phyloP scores from a whole-genome alignment of 2,113 vertebrate genomes.

The Cisticola juncidis region DNA sequence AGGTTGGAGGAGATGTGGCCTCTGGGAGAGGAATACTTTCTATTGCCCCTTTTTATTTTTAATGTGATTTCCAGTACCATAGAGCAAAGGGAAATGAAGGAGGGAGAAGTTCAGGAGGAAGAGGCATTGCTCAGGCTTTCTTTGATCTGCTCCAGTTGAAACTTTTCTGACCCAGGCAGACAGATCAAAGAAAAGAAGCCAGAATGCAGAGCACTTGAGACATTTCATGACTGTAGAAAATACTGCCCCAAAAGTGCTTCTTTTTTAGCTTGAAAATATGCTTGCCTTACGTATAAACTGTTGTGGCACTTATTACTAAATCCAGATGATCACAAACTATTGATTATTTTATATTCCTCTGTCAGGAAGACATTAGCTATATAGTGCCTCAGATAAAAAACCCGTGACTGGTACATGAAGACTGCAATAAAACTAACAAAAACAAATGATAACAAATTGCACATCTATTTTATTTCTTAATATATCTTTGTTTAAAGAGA shows the following conservation, averaged over 20 bases:
- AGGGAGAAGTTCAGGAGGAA: constrained; percentile 24
- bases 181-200: constrained; percentile 59
- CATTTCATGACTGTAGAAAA: constrained; percentile 53
- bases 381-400: not conserved
- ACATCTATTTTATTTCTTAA: not conserved
- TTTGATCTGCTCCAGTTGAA: constrained; percentile 64
- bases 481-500: not conserved
- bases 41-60: not conserved
- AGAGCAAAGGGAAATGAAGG: constrained; percentile 10
- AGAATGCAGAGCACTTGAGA: constrained; percentile 25
- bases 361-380: not conserved
- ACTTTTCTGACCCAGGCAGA: constrained; percentile 54
- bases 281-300: constrained; percentile 13
- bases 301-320: constrained; percentile 31
- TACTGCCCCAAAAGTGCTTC: constrained; percentile 42
- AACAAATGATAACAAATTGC: not conserved
- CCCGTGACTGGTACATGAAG: not conserved
- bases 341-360: not conserved
- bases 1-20: not conserved
- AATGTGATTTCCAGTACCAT: not conserved
- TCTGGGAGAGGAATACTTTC: rapidly evolving
- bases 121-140: constrained; percentile 36
- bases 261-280: constrained; percentile 23
- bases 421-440: not conserved
- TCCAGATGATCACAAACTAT: constrained; percentile 49